A percentile compares a stretch with the other conserved stretches of the same genome.
Conservation (phyloP, 2,113 vertebrate species). For the Zosterops japonicus region DNA sequence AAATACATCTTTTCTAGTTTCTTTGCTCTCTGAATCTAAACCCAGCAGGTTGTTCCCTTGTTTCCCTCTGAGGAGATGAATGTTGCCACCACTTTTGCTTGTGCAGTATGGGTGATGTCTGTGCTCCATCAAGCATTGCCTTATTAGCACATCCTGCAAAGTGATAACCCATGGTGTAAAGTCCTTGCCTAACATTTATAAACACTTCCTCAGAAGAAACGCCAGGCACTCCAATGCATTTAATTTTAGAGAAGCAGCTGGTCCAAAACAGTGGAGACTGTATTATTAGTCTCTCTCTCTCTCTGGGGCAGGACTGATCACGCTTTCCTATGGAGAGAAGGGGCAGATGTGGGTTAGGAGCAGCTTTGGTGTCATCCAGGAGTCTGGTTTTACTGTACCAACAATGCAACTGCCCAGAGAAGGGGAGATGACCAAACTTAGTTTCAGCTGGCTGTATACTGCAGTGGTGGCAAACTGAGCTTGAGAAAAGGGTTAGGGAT, state of each 20-base stretch:
- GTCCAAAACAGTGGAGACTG: not conserved
- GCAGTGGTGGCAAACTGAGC: not conserved
- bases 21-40: not conserved
- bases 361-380: not conserved
- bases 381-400: not conserved
- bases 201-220: slow-evolving; percentile 51
- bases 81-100: not conserved
- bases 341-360: not conserved
- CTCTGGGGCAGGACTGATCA: slow-evolving; percentile 30
- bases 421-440: not conserved
- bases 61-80: not conserved
- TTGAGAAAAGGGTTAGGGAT: not conserved
- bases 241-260: slow-evolving; percentile 68
- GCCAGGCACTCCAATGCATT: slow-evolving; percentile 27
- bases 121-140: not conserved
- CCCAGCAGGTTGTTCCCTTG: not conserved
- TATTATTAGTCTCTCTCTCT: slow-evolving; percentile 41
- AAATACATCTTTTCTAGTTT: not conserved
- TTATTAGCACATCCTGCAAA: slow-evolving; percentile 64
- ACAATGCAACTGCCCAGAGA: not conserved
- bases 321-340: not conserved
- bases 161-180: not conserved
- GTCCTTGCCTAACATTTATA: slow-evolving; percentile 47
- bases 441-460: accelerated
- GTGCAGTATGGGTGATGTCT: accelerated